Conservation (phyloP, 2,888 invertebrate species). For the Coelogynopora nodosa region DNA sequence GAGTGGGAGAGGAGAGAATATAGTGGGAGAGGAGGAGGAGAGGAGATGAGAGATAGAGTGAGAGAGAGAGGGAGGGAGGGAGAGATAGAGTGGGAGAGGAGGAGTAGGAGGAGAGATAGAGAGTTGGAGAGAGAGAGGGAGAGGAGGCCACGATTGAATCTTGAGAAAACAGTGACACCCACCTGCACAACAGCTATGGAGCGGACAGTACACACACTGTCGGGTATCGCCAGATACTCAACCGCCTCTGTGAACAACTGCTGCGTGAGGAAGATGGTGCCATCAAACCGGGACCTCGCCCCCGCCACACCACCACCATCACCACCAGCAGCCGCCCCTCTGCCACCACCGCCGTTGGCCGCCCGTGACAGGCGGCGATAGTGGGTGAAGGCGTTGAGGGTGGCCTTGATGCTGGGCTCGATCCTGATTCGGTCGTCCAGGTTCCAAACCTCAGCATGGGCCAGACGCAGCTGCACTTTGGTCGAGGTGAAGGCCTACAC, state of each 20-base stretch:
- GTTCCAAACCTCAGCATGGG: slow-evolving; percentile 44
- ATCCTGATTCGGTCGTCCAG: slow-evolving; percentile 40
- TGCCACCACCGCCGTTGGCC: slow-evolving; percentile 11
- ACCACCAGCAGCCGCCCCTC: not conserved
- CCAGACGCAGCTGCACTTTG: slow-evolving; percentile 35
- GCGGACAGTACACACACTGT: slow-evolving; percentile 39
- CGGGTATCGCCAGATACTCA: slow-evolving; percentile 43
- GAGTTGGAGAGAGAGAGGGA: not conserved
- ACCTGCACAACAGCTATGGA: slow-evolving; percentile 42
- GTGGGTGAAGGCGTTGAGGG: slow-evolving; percentile 39
- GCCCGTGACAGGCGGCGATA: slow-evolving; percentile 26
- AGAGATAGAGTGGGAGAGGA: no score
- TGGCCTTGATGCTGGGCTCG: slow-evolving; percentile 41
- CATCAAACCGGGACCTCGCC: slow-evolving; percentile 27
- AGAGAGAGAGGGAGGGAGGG: no score
- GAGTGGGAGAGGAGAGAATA: no score
- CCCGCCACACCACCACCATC: not conserved
- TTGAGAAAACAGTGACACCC: not conserved
- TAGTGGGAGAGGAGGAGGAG: no score
- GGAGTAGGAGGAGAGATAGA: no score
- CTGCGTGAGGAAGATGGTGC: slow-evolving; percentile 40
- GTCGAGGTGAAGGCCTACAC: slow-evolving; percentile 27
- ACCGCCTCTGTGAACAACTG: slow-evolving; percentile 40
- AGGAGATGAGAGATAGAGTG: no score
- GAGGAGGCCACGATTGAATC: not conserved